Conservation (phyloP, 2,113 vertebrate genomes). For the Elachura formosa region DNA sequence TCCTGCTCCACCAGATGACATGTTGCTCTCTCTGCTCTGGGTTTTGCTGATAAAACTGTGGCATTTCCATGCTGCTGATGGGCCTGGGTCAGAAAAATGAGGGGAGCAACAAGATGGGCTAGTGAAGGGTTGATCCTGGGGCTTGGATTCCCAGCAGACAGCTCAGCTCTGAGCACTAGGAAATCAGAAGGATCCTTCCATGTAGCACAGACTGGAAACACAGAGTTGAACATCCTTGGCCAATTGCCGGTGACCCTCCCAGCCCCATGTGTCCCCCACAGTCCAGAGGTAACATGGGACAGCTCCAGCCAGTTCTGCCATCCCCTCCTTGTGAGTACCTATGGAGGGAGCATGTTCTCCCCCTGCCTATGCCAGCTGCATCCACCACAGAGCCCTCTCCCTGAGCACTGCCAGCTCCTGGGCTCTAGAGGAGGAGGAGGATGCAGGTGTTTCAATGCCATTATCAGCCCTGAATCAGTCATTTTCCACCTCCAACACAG, state of each 20-base stretch:
- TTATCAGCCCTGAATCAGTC: background rate
- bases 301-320: background rate
- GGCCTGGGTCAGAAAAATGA: background rate
- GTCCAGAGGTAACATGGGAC: background rate
- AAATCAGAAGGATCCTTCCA: background rate
- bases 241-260: background rate
- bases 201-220: background rate
- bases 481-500: background rate
- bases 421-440: background rate
- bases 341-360: background rate
- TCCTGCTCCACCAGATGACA: background rate
- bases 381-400: background rate
- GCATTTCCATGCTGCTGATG: background rate
- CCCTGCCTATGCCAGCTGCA: background rate
- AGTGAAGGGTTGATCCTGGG: background rate
- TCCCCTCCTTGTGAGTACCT: background rate
- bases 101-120: background rate
- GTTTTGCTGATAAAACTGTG: background rate
- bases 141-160: background rate
- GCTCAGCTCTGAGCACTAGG: background rate
- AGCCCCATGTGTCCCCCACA: background rate
- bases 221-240: background rate
- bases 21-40: background rate
- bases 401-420: background rate
- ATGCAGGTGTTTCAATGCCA: background rate